Evolutionary conservation across 1,140 invertebrate species (phyloP), one percentile per base, ranked within the genome.

Genomic region (Leptopilina clavipes): DNA sequence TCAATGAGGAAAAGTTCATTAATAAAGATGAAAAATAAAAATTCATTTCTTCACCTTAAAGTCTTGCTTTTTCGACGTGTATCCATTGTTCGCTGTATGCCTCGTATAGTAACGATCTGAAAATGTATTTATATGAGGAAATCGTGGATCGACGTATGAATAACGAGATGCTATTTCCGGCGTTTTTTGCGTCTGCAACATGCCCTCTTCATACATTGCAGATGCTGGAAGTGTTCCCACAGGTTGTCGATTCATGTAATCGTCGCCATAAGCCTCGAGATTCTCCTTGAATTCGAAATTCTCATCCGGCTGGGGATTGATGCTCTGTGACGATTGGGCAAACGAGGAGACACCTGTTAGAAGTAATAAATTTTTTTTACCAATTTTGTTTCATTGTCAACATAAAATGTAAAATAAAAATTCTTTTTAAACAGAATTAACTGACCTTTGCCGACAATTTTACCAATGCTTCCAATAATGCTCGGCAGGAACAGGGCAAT

Each of bases 401-500:
- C n/a, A 44, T 74, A 44, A 8, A 59, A 75, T 25, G 14, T n/a
- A 77, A 65, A 76, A 48, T 43, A 52, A 45, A 37, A 48, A 76
- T 72, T 65, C 43, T 43, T 19, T 43, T 17, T 17, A n/a, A 70
- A 77, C 1, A 40, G 3, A 76, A 59, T 54, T 75, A 77, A 56
- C 43, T 25, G 19, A 93, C 94, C 95, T 93, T 96, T 96, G 40
- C 95, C 95, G 65, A 96, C 92, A 56, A 96, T 92, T 88, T 96
- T 96, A 70, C 95, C 95, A 71, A 96, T 92, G 81, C 94, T 94
- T 70, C 95, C 95, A 72, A 96, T 92, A 56, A 96, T 94, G 73
- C 94, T 95, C 1, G 95, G 95, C 82, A 96, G 89, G 88, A 96
- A 95, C 87, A 96, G 93, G 9, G 95, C 95, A 5, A 96, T 92